These are phyloP conservation scores for Oplegnathus fasciatus DNA, from an alignment of 2,113 vertebrate species.

Conservation along the genomic window DNA sequence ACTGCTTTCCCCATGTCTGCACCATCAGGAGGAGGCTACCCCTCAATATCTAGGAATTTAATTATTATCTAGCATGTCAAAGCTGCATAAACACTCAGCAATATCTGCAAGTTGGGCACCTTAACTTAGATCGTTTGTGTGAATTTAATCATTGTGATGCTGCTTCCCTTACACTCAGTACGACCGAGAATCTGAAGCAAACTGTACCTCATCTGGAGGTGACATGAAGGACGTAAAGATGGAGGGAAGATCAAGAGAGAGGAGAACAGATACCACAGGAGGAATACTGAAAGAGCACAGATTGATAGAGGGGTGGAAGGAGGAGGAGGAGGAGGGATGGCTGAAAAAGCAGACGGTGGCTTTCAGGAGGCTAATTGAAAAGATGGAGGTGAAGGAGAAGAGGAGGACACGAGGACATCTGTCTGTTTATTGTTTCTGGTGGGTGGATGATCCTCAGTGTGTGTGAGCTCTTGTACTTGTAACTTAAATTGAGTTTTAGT, in stretches of 20 bases:
- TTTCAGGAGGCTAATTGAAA: background rate
- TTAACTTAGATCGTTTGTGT: background rate
- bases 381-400: background rate
- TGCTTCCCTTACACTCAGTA: no score
- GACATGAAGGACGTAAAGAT: background rate
- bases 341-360: background rate
- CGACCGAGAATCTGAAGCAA: background rate
- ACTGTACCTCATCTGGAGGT: background rate
- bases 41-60: background rate
- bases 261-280: background rate
- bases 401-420: background rate
- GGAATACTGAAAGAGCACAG: background rate
- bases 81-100: background rate
- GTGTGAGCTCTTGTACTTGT: background rate
- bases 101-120: background rate
- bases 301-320: background rate
- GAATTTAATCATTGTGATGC: background rate
- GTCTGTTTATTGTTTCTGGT: background rate
- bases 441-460: background rate
- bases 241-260: background rate
- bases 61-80: background rate
- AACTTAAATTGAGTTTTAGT: background rate
- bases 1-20: background rate
- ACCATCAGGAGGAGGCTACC: background rate
- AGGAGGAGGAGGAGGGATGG: no score